These are phyloP conservation scores for Naja naja DNA, from an alignment of 2,113 vertebrate species.

Conservation along the genomic window DNA sequence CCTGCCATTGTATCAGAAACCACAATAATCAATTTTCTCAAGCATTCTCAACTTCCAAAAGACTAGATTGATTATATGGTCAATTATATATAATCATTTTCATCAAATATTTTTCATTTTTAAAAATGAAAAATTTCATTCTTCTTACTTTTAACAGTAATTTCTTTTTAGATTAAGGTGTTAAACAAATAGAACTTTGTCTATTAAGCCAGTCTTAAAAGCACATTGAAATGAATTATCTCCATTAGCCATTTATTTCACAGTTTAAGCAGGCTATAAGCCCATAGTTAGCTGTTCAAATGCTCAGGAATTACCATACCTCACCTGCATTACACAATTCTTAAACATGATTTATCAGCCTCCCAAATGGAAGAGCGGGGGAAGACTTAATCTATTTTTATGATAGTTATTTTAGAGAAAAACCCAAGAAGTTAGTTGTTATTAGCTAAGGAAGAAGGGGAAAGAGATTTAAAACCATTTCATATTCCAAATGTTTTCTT, in stretches of 20 bases:
- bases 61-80: not conserved
- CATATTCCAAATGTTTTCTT: constrained; percentile 70
- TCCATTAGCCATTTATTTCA: constrained; percentile 42
- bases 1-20: not conserved
- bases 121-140: not conserved
- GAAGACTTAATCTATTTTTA: constrained; percentile 71
- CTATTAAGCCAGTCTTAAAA: constrained; percentile 44
- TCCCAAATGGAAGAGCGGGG: constrained; percentile 32
- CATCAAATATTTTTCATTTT: not conserved
- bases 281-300: not conserved
- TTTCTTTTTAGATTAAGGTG: constrained; percentile 36
- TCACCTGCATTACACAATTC: constrained; percentile 24
- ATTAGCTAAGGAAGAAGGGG: constrained; percentile 74
- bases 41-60: not conserved
- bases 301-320: constrained; percentile 42
- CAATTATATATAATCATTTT: not conserved
- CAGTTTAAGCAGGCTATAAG: constrained; percentile 20
- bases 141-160: not conserved
- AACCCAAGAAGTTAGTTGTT: constrained; percentile 60
- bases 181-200: constrained; percentile 45
- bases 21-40: not conserved
- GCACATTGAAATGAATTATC: constrained; percentile 53
- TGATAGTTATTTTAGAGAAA: constrained; percentile 53
- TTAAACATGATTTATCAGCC: constrained; percentile 59
- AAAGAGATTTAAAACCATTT: constrained; percentile 67